These are phyloP conservation scores for Rhyzopertha dominica DNA, from an alignment of 1,140 invertebrate genomes.

Conservation along the genomic window DNA sequence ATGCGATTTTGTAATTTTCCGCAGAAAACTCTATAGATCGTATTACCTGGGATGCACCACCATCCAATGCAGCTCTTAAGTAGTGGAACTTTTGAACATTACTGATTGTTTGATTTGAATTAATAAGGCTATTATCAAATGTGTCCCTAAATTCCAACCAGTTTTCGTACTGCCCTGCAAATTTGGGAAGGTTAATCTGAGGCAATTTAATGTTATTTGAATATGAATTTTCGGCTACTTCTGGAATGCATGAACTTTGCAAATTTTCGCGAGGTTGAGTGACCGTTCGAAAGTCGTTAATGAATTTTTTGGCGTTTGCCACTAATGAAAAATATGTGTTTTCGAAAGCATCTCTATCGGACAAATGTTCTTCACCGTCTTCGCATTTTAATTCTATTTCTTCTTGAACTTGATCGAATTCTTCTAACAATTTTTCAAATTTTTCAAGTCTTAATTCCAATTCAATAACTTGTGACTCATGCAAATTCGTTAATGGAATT, in stretches of 20 bases:
- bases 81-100: constrained; percentile 32
- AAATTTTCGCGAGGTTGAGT: no score
- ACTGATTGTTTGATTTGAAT: constrained; percentile 19
- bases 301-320: not conserved
- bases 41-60: constrained; percentile 25
- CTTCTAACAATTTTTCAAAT: not conserved
- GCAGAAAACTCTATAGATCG: constrained; percentile 23
- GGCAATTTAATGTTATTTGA: constrained; percentile 29
- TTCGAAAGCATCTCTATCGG: constrained; percentile 4
- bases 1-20: constrained; percentile 32
- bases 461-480: no score
- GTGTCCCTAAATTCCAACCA: constrained; percentile 35
- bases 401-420: constrained; percentile 1
- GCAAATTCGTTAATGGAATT: no score
- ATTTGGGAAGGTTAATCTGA: constrained; percentile 24
- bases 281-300: not conserved
- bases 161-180: constrained; percentile 27
- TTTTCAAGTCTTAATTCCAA: not conserved
- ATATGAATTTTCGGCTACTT: not conserved
- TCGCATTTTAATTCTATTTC: not conserved
- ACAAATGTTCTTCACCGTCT: not conserved
- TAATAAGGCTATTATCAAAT: constrained; percentile 21
- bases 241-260: no score
- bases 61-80: constrained; percentile 27
- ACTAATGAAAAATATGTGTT: not conserved